Evolutionary conservation across 2,113 vertebrate species (phyloP), one percentile per base, ranked within the genome.

Genomic region (Spea multiplicata): DNA sequence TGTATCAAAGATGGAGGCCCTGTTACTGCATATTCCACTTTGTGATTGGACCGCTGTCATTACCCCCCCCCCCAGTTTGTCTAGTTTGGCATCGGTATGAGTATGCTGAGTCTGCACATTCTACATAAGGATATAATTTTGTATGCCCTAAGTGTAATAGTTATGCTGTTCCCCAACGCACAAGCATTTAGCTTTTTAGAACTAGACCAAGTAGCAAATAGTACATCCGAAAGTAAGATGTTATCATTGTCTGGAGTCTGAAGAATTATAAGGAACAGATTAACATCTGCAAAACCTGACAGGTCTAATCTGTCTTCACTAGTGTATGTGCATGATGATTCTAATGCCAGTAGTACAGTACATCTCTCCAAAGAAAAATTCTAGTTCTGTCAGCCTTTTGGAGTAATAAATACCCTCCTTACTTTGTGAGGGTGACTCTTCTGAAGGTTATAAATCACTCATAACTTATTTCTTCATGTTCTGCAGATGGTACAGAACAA

Each of bases 221-320:
- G 30, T 30, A 30, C 30, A 30, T 30, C 30, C 30, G 30, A 9
- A 12, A 61, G 66, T 61, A 16, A 76, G 66, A 76, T 76, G 50
- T 57, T 76, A 76, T 76, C 74, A 75, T 12, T 66, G 62, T 45
- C 30, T 17, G 64, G 5, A 4, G 66, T 50, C 74, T 68, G 52
- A 69, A 68, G 74, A 76, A 57, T 69, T 76, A 68, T 68, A 69
- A 69, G n/a, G 45, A 44, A 49, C 44, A 69, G 66, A 76, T 68
- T 76, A 69, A 59, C 66, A 69, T 76, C 75, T 76, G 75, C 66
- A 69, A 69, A n/a, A 16, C 50, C 44, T 7, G 75, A 76, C 75
- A 76, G 75, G 66, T 61, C 75, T 69, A 69, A 76, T 76, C 66
- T 70, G 44, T 76, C 75, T 76, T 76, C 75, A 69, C 66, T 76